Evolutionary conservation across 2,797 vertebrate genomes (phyloP), one percentile per base, ranked within the genome.

Genomic region (Syngnathus acus): DNA sequence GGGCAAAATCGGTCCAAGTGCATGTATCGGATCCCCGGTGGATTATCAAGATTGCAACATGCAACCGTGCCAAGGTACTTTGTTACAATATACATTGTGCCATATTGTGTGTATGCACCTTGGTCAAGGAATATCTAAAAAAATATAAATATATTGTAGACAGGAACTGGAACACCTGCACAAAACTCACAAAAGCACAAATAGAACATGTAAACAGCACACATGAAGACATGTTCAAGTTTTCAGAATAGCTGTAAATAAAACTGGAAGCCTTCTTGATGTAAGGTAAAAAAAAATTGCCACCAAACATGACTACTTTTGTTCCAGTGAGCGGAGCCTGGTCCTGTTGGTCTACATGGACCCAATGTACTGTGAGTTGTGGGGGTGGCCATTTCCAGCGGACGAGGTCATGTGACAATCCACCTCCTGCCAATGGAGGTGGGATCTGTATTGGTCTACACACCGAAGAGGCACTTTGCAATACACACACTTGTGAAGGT

Each of bases 261-360:
- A 55, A 55, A 55, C 26, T 32, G 19, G 17, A 17, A 1, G 54
- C 26, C 21, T 55, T 55, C 23, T 32, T 3, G 14, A 10, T 53
- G 21, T 53, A 21, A 9, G n/a, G 51, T 10, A 19, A 53, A 19
- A 53, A 23, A 55, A 55, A 23, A 32, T 13, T 16, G 53, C 54
- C 54, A 13, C 23, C 54, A 55, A 6, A 11, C 13, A 5, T 16
- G 16, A 39, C 7, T 70, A 57, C 38, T 38, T 60, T 62, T 67
- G 47, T 71, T 77, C 19, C 82, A 98, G 96, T 97, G 87, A 93
- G 92, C n/a, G 95, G 96, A 6, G 71, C 89, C 37, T 98, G 96
- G 96, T 94, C 96, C 0, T 98, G 96, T 82, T 98, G 96, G 96
- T 94, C 95, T 0, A 84, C 94, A 21, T 98, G 96, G 96, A 95